A percentile compares a stretch with the other conserved stretches of the same genome.
These are phyloP conservation scores for Saguinus imperator DNA, from an alignment of 2,113 vertebrate species.

Conservation along the genomic window DNA sequence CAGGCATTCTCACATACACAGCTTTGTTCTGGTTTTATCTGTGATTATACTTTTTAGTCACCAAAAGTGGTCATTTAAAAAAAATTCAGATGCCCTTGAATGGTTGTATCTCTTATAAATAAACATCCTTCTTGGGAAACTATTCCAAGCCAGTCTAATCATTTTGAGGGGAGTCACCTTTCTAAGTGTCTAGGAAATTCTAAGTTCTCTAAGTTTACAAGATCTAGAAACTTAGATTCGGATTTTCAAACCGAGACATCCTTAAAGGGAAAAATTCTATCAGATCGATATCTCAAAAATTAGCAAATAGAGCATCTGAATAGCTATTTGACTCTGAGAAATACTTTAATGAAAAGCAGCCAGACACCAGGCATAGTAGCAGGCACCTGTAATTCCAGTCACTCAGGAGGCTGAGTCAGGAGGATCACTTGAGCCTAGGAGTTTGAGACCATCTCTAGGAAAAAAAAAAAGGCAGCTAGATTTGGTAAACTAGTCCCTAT, in stretches of 20 bases:
- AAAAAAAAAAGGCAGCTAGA: not conserved
- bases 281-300: not conserved
- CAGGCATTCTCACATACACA: not conserved
- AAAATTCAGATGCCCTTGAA: not conserved
- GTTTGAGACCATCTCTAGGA: not conserved
- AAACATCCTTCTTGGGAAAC: not conserved
- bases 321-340: not conserved
- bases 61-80: not conserved
- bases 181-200: not conserved
- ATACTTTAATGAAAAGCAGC: not conserved
- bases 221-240: not conserved
- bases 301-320: not conserved
- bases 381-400: not conserved
- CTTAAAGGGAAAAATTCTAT: not conserved
- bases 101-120: not conserved
- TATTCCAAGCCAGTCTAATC: not conserved
- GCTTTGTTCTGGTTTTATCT: not conserved
- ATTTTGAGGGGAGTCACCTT: not conserved
- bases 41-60: not conserved
- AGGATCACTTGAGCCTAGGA: not conserved
- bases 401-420: not conserved
- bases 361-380: not conserved
- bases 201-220: not conserved
- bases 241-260: not conserved
- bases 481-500: not conserved